Evolutionary conservation across 2,113 vertebrate species (phyloP).

Genomic region (Myrmecobius fasciatus): DNA sequence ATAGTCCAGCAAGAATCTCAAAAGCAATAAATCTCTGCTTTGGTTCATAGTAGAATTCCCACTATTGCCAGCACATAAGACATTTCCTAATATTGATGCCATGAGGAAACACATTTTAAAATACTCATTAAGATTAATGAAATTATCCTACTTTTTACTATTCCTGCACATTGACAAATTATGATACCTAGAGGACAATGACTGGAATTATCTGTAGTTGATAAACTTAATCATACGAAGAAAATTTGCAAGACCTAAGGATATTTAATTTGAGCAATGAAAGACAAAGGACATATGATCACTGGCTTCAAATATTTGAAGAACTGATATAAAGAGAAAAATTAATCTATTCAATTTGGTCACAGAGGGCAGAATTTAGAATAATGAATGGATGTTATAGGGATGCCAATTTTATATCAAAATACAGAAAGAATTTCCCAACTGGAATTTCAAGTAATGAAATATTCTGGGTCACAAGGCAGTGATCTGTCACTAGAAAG

Average conservation of each 20-base stretch:
- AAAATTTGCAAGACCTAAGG: background rate
- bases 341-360: background rate
- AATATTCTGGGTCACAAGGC: background rate
- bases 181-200: background rate
- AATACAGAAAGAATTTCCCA: background rate
- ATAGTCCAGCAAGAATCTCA: background rate
- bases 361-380: background rate
- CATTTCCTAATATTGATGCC: background rate
- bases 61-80: background rate
- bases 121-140: slow-evolving; percentile 18
- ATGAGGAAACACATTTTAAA: slow-evolving; percentile 24
- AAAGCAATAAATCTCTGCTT: background rate
- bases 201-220: background rate
- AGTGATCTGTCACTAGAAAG: background rate
- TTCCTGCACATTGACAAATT: background rate
- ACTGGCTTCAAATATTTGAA: slow-evolving; percentile 27
- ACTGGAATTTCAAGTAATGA: background rate
- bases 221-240: slow-evolving; percentile 10
- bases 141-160: slow-evolving; percentile 41
- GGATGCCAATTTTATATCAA: background rate
- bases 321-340: background rate
- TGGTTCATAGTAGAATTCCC: background rate
- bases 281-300: background rate
- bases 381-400: background rate
- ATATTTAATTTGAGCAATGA: slow-evolving; percentile 11